Percentiles rank a stretch among this genome's conserved stretches.
phyloP scores from a whole-genome alignment of 2,113 vertebrate species.

The Anarrhichthys ocellatus region DNA sequence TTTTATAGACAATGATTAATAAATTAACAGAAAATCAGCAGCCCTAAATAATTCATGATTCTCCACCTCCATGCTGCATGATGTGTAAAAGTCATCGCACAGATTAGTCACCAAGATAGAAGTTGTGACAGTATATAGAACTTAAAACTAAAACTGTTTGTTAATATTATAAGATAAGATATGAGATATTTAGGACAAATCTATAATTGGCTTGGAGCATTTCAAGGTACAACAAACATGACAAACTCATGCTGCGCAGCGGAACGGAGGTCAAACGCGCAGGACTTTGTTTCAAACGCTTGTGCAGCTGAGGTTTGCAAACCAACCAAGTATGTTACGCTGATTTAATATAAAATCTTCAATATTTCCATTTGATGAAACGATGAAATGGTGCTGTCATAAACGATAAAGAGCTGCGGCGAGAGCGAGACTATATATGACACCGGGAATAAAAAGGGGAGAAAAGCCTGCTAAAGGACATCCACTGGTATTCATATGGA shows the following conservation, averaged over 20 bases:
- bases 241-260: background rate
- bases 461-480: background rate
- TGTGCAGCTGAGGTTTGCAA: background rate
- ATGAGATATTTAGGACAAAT: background rate
- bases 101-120: slow-evolving; percentile 20
- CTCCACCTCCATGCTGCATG: slow-evolving; percentile 1
- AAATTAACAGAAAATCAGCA: background rate
- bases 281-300: background rate
- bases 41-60: slow-evolving; percentile 40
- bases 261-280: background rate
- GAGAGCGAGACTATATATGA: background rate
- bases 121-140: slow-evolving; percentile 24
- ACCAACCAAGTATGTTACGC: background rate
- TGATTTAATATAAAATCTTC: background rate
- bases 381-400: background rate
- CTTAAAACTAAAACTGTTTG: background rate
- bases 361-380: background rate
- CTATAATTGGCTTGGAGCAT: background rate
- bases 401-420: background rate
- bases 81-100: slow-evolving; percentile 25
- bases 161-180: background rate
- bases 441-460: background rate
- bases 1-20: background rate
- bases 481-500: background rate
- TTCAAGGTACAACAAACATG: background rate